Evolutionary conservation across 2,113 vertebrate species (phyloP).

Genomic region (Microtus oregoni): DNA sequence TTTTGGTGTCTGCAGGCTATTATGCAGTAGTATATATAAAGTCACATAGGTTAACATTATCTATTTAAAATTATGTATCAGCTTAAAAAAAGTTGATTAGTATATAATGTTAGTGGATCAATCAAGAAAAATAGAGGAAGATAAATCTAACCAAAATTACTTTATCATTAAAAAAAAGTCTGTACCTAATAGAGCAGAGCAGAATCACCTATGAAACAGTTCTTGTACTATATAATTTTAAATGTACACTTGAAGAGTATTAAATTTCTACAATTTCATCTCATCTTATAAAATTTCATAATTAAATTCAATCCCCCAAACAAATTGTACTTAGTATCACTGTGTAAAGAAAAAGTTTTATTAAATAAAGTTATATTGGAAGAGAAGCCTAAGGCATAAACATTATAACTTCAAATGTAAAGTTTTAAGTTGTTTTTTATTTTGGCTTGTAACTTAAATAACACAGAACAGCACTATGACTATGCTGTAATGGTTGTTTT

Average conservation of each 20-base stretch:
- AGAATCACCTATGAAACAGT: slow-evolving; percentile 1
- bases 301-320: slow-evolving; percentile 58
- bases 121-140: slow-evolving; percentile 20
- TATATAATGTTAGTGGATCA: not conserved
- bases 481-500: slow-evolving; percentile 43
- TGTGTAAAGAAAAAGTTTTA: not conserved
- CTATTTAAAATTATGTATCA: too few species aligned
- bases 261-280: slow-evolving; percentile 36
- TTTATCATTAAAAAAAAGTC: not conserved
- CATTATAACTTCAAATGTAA: slow-evolving; percentile 63
- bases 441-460: slow-evolving; percentile 50
- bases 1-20: not conserved
- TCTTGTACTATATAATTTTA: not conserved
- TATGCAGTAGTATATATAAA: not conserved
- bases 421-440: not conserved
- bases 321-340: slow-evolving; percentile 40
- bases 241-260: not conserved
- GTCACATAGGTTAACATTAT: not conserved
- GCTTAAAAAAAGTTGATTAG: not conserved
- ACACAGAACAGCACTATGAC: slow-evolving; percentile 33
- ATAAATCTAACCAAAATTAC: slow-evolving; percentile 3
- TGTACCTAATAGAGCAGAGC: not conserved
- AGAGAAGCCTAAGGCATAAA: slow-evolving; percentile 70
- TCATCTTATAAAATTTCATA: slow-evolving; percentile 70
- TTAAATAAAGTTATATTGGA: slow-evolving; percentile 51